A percentile compares a stretch with the other conserved stretches of the same genome.
Conservation (phyloP, 2,113 vertebrate species). For the Calonectris borealis region DNA sequence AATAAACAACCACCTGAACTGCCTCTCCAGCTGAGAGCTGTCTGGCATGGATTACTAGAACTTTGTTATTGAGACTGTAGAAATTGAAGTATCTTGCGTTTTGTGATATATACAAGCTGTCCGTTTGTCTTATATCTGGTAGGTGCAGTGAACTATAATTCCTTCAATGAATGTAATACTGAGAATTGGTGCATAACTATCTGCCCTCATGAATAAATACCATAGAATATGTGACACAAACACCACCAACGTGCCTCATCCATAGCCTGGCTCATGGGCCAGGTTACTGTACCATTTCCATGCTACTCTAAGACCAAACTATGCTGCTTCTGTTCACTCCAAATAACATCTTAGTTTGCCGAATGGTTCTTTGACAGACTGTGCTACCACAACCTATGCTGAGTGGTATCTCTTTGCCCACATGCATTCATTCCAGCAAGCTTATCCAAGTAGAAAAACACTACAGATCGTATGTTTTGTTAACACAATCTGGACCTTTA, state of each 20-base stretch:
- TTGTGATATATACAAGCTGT: background rate
- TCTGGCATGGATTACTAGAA: background rate
- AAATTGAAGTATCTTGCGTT: background rate
- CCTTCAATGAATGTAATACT: background rate
- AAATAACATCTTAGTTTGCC: background rate
- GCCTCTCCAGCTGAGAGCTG: background rate
- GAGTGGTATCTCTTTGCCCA: background rate
- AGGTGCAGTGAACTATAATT: background rate
- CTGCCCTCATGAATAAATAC: background rate
- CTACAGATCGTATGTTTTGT: background rate
- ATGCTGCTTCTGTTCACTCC: background rate
- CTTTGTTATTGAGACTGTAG: background rate
- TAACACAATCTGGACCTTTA: background rate
- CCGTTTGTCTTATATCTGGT: background rate
- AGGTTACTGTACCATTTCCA: background rate
- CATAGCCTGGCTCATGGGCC: rapidly evolving
- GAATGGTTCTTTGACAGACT: background rate
- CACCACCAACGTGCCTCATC: rapidly evolving
- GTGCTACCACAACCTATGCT: background rate
- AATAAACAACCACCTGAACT: constrained; percentile 39
- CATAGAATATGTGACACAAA: background rate
- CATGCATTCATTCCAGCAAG: background rate
- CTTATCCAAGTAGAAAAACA: background rate
- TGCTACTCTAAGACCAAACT: background rate
- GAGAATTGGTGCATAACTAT: background rate